phyloP scores from a whole-genome alignment of 2,888 invertebrate genomes.

The Melinaea menophilus region DNA sequence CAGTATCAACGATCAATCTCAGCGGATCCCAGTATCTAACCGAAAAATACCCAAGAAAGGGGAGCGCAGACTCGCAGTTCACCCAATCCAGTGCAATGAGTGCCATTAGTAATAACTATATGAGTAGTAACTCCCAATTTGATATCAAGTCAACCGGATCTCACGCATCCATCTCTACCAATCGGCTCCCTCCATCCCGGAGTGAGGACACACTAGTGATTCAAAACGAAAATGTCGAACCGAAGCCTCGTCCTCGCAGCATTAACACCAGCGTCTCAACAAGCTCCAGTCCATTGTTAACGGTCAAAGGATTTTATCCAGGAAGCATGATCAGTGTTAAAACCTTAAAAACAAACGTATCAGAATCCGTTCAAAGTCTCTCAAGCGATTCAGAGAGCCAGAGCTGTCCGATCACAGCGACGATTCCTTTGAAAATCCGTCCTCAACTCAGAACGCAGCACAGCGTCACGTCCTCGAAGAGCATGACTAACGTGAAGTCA shows the following conservation, averaged over 20 bases:
- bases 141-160: slow-evolving; percentile 64
- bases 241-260: slow-evolving; percentile 78
- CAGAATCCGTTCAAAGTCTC: slow-evolving; percentile 82
- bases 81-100: slow-evolving; percentile 74
- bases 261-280: slow-evolving; percentile 80
- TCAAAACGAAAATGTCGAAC: slow-evolving; percentile 59
- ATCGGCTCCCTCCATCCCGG: slow-evolving; percentile 84
- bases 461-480: slow-evolving; percentile 77
- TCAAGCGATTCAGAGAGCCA: slow-evolving; percentile 81
- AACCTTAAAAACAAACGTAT: slow-evolving; percentile 76
- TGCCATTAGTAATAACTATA: slow-evolving; percentile 59
- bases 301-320: slow-evolving; percentile 78
- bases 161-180: slow-evolving; percentile 62
- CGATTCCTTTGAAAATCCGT: slow-evolving; percentile 77
- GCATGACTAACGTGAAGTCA: slow-evolving; percentile 80
- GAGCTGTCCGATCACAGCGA: slow-evolving; percentile 69
- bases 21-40: slow-evolving; percentile 76
- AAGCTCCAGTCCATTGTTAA: slow-evolving; percentile 83
- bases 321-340: slow-evolving; percentile 81
- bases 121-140: slow-evolving; percentile 67
- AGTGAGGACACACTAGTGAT: slow-evolving; percentile 86
- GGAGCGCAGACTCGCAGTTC: slow-evolving; percentile 78
- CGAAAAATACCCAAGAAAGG: slow-evolving; percentile 73
- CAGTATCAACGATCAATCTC: slow-evolving; percentile 72
- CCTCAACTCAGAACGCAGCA: slow-evolving; percentile 58